Percentiles rank a stretch among this genome's conserved stretches.
phyloP scores from a whole-genome alignment of 2,888 invertebrate species.

The Xestia xanthographa region DNA sequence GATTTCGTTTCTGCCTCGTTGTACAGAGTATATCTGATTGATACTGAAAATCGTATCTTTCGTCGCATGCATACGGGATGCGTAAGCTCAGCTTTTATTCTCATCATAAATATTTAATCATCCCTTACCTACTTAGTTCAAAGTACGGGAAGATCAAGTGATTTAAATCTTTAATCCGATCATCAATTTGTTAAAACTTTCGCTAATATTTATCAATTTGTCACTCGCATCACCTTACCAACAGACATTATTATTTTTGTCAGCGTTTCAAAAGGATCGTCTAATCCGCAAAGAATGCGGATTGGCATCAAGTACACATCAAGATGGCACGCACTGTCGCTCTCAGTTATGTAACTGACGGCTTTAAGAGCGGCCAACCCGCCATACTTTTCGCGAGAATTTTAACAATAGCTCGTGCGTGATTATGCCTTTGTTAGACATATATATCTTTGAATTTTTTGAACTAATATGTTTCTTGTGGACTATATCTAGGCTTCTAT shows the following conservation, averaged over 20 bases:
- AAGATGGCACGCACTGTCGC: constrained; percentile 42
- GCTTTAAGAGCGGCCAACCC: too few relatives aligned
- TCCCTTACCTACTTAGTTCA: background rate
- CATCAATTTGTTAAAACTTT: background rate
- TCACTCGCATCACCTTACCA: background rate
- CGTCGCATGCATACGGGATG: background rate
- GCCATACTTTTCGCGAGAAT: too few relatives aligned
- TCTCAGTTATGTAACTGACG: constrained; percentile 32
- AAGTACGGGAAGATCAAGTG: background rate
- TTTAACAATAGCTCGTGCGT: too few relatives aligned
- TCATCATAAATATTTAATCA: background rate
- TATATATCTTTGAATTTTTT: too few relatives aligned
- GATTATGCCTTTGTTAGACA: too few relatives aligned
- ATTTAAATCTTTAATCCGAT: background rate
- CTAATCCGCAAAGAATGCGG: constrained; percentile 34
- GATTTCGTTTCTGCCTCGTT: background rate
- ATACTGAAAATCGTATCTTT: background rate
- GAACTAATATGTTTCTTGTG: too few relatives aligned
- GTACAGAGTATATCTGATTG: background rate
- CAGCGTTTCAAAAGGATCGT: constrained; percentile 7
- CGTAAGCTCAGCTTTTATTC: background rate
- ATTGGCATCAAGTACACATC: constrained; percentile 32
- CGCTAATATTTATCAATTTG: background rate
- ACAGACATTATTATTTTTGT: background rate
- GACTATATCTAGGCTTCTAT: too few relatives aligned